Percentiles rank a stretch among this genome's conserved stretches.
Conservation (phyloP, 2,888 invertebrate genomes). For the Trilocha varians region DNA sequence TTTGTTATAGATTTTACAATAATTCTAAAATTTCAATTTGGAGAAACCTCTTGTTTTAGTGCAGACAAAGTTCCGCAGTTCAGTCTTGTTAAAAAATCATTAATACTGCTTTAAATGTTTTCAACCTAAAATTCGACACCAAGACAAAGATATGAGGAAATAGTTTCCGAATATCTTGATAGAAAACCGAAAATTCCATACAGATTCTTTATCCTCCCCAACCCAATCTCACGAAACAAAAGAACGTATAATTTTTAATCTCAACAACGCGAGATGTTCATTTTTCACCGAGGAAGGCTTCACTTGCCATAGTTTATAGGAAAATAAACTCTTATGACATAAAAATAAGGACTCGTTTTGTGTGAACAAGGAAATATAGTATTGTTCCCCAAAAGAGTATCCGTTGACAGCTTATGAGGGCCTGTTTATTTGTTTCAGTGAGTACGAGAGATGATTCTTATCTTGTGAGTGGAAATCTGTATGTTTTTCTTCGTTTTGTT, state of each 20-base stretch:
- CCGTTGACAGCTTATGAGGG: slow-evolving; percentile 56
- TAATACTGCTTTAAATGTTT: too few relatives aligned
- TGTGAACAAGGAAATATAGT: not conserved
- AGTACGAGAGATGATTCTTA: not conserved
- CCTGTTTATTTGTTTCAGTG: slow-evolving; percentile 32
- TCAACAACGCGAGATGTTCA: slow-evolving; percentile 58
- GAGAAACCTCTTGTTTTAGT: too few relatives aligned
- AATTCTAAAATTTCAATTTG: too few relatives aligned
- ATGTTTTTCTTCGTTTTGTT: too few relatives aligned
- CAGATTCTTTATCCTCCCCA: not conserved
- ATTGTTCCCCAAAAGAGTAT: slow-evolving; percentile 18
- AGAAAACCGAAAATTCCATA: not conserved
- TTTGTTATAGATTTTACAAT: too few relatives aligned
- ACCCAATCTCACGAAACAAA: slow-evolving; percentile 30
- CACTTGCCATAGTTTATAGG: slow-evolving; percentile 13
- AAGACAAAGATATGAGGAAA: not conserved
- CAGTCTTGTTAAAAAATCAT: not conserved
- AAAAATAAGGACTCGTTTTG: slow-evolving; percentile 15
- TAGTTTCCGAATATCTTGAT: not conserved
- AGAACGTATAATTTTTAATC: slow-evolving; percentile 63
- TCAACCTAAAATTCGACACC: too few relatives aligned
- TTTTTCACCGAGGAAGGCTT: slow-evolving; percentile 50
- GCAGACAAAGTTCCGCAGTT: not conserved
- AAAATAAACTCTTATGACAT: slow-evolving; percentile 22
- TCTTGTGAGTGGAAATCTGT: not conserved